Conservation (phyloP, 2,797 vertebrate genomes). For the Chelidonichthys spinosus region DNA sequence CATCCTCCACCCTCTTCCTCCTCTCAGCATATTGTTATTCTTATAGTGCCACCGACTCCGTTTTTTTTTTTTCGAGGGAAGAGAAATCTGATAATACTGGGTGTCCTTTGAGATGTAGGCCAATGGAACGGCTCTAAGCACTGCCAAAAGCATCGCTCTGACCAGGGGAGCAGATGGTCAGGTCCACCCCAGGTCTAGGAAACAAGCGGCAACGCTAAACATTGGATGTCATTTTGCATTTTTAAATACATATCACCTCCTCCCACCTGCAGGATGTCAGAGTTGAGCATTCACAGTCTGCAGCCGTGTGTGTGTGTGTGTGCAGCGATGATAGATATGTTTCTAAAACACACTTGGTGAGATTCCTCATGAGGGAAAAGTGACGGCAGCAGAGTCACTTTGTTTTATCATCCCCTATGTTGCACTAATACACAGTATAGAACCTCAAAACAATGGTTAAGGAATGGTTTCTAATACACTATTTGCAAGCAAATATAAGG, state of each 20-base stretch:
- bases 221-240: constrained; percentile 86
- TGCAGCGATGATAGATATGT: constrained; percentile 68
- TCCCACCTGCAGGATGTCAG: constrained; percentile 81
- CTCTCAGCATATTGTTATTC: constrained; percentile 84
- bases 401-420: neutral
- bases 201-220: constrained; percentile 79
- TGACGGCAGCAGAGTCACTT: constrained; percentile 29
- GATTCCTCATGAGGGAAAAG: constrained; percentile 31
- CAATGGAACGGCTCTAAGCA: constrained; percentile 86
- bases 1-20: constrained; percentile 41
- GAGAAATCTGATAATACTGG: constrained; percentile 90
- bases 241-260: constrained; percentile 81
- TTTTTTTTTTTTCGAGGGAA: constrained; percentile 74
- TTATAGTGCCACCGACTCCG: constrained; percentile 69
- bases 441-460: neutral
- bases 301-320: constrained; percentile 49
- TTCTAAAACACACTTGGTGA: constrained; percentile 60
- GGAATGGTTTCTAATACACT: neutral
- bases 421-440: neutral
- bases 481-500: neutral
- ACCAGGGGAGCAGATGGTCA: constrained; percentile 88
- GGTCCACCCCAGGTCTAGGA: constrained; percentile 77
- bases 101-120: constrained; percentile 92
- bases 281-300: constrained; percentile 69
- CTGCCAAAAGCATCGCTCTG: constrained; percentile 88